Evolutionary conservation across 2,888 invertebrate species (phyloP), one percentile per base, ranked within the genome.

Genomic region (Cinara cedri): DNA sequence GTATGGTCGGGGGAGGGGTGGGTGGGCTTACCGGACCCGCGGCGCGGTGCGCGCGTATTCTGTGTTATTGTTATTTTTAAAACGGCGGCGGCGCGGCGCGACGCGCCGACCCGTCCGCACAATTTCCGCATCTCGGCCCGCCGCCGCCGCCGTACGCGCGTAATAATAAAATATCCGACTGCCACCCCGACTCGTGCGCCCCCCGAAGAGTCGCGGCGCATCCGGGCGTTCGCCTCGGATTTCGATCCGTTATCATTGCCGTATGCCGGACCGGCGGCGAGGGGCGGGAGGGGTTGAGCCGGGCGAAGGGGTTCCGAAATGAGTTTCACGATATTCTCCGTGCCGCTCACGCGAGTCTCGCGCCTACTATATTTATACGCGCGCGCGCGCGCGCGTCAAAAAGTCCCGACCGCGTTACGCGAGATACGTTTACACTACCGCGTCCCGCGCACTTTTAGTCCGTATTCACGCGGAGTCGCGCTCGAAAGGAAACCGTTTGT

Each of bases 61-160:
- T 44, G 71, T 76, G 66, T 76, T 66, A 66, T 76, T 76, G 76
- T 76, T 76, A 76, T 76, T 76, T 76, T 66, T 76, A 76, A 76
- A 76, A 46, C 76, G 34, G 62, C 62, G 24, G 57, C 72, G 57
- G 19, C 34, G 71, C 34, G 9, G 14, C 19, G 62, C 62, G 10
- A 3, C 57, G 49, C 66, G 24, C 8, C 49, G 46, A 10, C 66
- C 54, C 75, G 54, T 51, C 65, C 65, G 75, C 65, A 44, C 66
- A 75, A 75, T 74, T 74, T 74, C 72, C 72, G 72, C 72, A 34
- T 72, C 72, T 19, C 62, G 26, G 49, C 51, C 26, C 72, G 13
- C 62, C 51, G 49, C 51, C 16, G 26, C 34, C 60, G 34, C 19
- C 60, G 9, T 4, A n/a, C 51, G 19, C 34, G 10, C 60, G 26